Evolutionary conservation across 2,888 invertebrate species (phyloP).

Genomic region (Lycaena phlaeas): DNA sequence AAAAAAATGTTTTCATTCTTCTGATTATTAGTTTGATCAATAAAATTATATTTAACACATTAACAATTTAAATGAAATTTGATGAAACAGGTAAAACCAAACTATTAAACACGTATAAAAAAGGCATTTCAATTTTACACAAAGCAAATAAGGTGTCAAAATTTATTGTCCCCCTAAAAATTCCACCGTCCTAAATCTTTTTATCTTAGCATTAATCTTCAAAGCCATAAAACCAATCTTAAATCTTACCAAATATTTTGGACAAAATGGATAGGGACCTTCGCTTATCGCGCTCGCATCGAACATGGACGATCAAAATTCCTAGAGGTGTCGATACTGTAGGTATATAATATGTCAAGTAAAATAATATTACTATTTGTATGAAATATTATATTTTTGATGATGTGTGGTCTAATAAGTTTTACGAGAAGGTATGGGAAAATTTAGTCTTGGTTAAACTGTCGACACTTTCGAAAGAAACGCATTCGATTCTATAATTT

Average conservation of each 20-base stretch:
- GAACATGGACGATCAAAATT: constrained; percentile 59
- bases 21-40: too few relatives aligned
- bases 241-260: constrained; percentile 66
- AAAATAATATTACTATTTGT: constrained; percentile 32
- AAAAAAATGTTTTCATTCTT: too few relatives aligned
- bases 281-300: constrained; percentile 56
- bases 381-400: constrained; percentile 28
- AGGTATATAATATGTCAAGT: constrained; percentile 43
- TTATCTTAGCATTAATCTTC: constrained; percentile 65
- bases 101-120: constrained; percentile 23
- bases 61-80: too few relatives aligned
- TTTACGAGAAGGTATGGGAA: too few relatives aligned
- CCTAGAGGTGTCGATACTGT: constrained; percentile 71
- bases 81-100: not conserved
- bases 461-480: too few relatives aligned
- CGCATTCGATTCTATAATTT: too few relatives aligned
- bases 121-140: constrained; percentile 21
- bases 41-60: too few relatives aligned
- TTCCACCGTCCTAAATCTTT: constrained; percentile 55
- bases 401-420: too few relatives aligned
- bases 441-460: too few relatives aligned
- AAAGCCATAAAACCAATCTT: constrained; percentile 63
- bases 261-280: constrained; percentile 64
- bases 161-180: constrained; percentile 54
- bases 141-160: constrained; percentile 43